A percentile compares a stretch with the other conserved stretches of the same genome.
Evolutionary conservation across 2,888 invertebrate genomes (phyloP).

Genomic region (Agrotis puta): DNA sequence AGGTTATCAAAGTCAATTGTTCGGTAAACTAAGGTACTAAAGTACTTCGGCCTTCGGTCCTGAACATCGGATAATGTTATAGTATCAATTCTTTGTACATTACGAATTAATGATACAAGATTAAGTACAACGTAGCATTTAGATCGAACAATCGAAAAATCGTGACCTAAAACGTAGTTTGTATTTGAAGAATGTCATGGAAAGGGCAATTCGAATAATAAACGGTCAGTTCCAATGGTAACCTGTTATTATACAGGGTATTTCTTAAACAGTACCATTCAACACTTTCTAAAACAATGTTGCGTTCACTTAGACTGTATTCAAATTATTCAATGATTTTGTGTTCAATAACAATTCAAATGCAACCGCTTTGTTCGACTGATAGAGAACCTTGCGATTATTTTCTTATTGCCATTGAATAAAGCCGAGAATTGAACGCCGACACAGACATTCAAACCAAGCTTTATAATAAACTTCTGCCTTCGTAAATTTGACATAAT

Average conservation of each 20-base stretch:
- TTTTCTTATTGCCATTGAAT: conserved; percentile 42
- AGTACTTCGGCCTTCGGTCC: conserved; percentile 29
- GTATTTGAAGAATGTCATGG: conserved; percentile 81
- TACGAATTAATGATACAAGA: conserved; percentile 62
- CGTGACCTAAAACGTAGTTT: conserved; percentile 75
- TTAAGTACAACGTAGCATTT: conserved; percentile 66
- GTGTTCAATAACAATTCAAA: conserved; percentile 74
- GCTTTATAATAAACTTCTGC: conserved; percentile 32
- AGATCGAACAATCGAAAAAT: conserved; percentile 75
- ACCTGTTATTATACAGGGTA: conserved; percentile 74
- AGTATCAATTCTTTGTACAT: conserved; percentile 56
- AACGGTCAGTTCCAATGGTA: conserved; percentile 73
- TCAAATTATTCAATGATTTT: conserved; percentile 83
- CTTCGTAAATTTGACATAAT: conserved; percentile 62
- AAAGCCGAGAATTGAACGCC: conserved; percentile 30
- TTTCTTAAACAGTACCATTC: conserved; percentile 77
- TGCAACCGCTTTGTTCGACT: conserved; percentile 68
- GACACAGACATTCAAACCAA: conserved; percentile 17
- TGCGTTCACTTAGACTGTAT: conserved; percentile 81
- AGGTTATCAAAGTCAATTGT: conserved; percentile 32
- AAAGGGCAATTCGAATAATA: conserved; percentile 79
- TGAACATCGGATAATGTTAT: conserved; percentile 56
- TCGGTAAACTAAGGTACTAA: conserved; percentile 37
- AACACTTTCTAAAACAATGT: conserved; percentile 86
- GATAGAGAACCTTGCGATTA: conserved; percentile 49